These are phyloP conservation scores for Drosophila lacicola DNA, from an alignment of 2,888 invertebrate genomes.

Conservation along the genomic window DNA sequence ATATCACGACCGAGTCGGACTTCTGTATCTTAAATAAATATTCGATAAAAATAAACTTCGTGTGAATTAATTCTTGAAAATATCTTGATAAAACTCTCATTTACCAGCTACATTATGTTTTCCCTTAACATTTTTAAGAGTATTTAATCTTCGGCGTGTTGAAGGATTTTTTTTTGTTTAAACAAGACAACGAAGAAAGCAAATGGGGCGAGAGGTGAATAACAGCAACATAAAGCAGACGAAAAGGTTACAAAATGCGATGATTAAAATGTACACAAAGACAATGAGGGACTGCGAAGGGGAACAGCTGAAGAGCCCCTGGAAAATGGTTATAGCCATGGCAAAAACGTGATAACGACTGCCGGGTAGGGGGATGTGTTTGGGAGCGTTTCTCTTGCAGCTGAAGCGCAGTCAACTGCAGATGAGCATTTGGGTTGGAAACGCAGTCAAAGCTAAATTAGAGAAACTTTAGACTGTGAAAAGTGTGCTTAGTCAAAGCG, in stretches of 20 bases:
- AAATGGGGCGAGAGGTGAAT: conserved; percentile 43
- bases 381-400: conserved; percentile 11
- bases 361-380: background rate
- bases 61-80: too few species aligned
- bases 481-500: conserved; percentile 22
- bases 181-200: conserved; percentile 54
- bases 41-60: too few species aligned
- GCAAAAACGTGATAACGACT: background rate
- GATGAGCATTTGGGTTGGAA: conserved; percentile 76
- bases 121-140: background rate
- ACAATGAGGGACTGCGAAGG: conserved; percentile 6
- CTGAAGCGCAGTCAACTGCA: conserved; percentile 68
- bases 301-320: conserved; percentile 31
- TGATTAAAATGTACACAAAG: conserved; percentile 54
- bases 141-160: background rate
- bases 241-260: conserved; percentile 62
- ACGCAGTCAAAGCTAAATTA: conserved; percentile 39
- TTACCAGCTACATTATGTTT: too few species aligned
- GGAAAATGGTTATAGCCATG: conserved; percentile 39
- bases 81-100: too few species aligned
- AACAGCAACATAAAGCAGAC: conserved; percentile 31
- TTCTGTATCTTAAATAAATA: too few species aligned
- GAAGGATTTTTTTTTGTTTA: background rate
- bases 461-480: conserved; percentile 23
- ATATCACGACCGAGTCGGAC: too few species aligned